Evolutionary conservation across 1,140 invertebrate genomes (phyloP).

Genomic region (Drosophila leontia): DNA sequence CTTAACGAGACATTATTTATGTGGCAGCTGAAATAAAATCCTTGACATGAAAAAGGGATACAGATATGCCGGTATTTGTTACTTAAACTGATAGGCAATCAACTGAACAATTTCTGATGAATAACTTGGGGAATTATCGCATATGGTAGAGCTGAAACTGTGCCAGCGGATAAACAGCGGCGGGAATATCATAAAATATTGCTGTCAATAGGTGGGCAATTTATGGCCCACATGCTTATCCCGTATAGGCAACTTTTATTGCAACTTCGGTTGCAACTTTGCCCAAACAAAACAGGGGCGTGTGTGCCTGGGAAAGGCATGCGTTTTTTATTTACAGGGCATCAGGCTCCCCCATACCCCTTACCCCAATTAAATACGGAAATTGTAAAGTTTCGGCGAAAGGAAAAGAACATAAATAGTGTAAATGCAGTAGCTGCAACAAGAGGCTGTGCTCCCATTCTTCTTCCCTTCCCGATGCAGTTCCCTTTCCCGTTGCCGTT

Average conservation of each 20-base stretch:
- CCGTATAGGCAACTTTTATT: slow-evolving; percentile 31
- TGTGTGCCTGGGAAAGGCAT: slow-evolving; percentile 49
- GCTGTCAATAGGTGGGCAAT: slow-evolving; percentile 63
- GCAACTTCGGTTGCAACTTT: slow-evolving; percentile 47
- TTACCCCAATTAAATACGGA: slow-evolving; percentile 52
- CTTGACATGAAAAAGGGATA: slow-evolving; percentile 20
- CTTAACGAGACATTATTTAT: slow-evolving; percentile 22
- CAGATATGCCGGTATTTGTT: not conserved
- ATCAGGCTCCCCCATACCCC: slow-evolving; percentile 12
- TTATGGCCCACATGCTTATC: slow-evolving; percentile 59
- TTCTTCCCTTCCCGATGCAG: slow-evolving; percentile 3
- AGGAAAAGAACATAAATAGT: slow-evolving; percentile 43
- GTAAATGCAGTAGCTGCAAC: slow-evolving; percentile 22
- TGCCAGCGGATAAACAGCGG: slow-evolving; percentile 46
- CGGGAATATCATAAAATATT: slow-evolving; percentile 52
- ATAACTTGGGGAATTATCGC: not conserved
- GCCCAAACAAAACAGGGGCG: slow-evolving; percentile 58
- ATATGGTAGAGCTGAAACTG: slow-evolving; percentile 21
- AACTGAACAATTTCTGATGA: not conserved
- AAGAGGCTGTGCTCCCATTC: slow-evolving; percentile 16
- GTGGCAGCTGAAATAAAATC: slow-evolving; percentile 15
- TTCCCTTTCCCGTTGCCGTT: slow-evolving; percentile 14
- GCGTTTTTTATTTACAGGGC: slow-evolving; percentile 65
- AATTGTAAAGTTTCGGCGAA: slow-evolving; percentile 72
- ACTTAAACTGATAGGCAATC: not conserved